phyloP scores from a whole-genome alignment of 2,113 vertebrate genomes.

The Chrysemys picta region DNA sequence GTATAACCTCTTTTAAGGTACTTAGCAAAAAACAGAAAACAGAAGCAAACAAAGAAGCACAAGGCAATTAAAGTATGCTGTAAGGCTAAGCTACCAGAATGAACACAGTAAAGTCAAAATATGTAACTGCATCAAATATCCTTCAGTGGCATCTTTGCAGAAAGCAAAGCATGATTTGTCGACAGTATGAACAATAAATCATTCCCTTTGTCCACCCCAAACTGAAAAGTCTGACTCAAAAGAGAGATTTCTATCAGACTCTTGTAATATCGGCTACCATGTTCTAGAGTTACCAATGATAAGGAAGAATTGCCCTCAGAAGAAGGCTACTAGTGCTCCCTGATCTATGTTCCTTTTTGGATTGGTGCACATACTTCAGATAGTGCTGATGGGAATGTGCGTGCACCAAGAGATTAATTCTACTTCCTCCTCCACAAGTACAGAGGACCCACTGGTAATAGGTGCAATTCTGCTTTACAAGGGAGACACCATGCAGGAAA shows the following conservation, averaged over 20 bases:
- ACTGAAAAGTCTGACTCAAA: neutral
- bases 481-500: too few species aligned
- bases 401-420: neutral
- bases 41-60: conserved; percentile 23
- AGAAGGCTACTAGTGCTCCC: neutral
- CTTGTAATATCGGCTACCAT: neutral
- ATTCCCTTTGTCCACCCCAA: neutral
- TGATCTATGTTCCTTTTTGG: neutral
- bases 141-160: neutral
- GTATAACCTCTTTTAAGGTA: conserved; percentile 7
- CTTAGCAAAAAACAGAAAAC: neutral
- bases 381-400: neutral
- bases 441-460: neutral
- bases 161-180: neutral
- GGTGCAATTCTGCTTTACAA: neutral
- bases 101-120: neutral
- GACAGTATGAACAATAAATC: neutral
- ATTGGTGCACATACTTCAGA: conserved; percentile 17
- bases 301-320: neutral
- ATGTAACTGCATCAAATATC: neutral
- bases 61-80: conserved; percentile 2
- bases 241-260: neutral
- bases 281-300: neutral
- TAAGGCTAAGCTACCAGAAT: neutral
- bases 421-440: neutral